Evolutionary conservation across 2,888 invertebrate genomes (phyloP).

Genomic region (Catocala sponsa): DNA sequence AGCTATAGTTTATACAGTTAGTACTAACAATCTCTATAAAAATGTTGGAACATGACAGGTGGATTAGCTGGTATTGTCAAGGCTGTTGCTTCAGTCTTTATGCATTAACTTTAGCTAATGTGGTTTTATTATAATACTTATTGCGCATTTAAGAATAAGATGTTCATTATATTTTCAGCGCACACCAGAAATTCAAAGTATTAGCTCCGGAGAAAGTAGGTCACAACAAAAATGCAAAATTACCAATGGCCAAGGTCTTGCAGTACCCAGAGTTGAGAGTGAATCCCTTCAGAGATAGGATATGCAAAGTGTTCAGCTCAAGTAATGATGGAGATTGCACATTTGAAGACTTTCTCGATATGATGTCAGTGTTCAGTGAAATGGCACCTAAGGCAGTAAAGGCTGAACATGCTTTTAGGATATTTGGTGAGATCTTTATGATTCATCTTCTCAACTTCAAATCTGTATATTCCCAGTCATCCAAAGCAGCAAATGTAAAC

Average conservation of each 20-base stretch:
- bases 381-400: conserved; percentile 97
- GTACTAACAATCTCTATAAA: too few species aligned
- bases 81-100: too few species aligned
- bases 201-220: conserved; percentile 96
- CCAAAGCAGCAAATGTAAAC: too few species aligned
- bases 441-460: too few species aligned
- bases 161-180: conserved; percentile 85
- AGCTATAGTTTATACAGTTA: too few species aligned
- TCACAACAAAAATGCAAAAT: conserved; percentile 95
- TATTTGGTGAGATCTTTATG: conserved; percentile 96
- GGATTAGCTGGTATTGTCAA: too few species aligned
- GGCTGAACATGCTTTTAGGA: conserved; percentile 97
- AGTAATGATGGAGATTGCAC: conserved; percentile 96
- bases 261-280: conserved; percentile 96
- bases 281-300: conserved; percentile 97
- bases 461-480: too few species aligned
- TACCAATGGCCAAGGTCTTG: conserved; percentile 94
- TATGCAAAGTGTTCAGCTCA: conserved; percentile 97
- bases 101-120: too few species aligned
- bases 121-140: too few species aligned
- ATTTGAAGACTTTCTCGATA: conserved; percentile 98
- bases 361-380: conserved; percentile 98
- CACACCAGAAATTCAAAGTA: conserved; percentile 96
- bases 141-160: not conserved
- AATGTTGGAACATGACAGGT: too few species aligned